Percentiles rank a stretch among this genome's conserved stretches.
Evolutionary conservation across 2,797 vertebrate genomes (phyloP).

Genomic region (Oophaga sylvatica): DNA sequence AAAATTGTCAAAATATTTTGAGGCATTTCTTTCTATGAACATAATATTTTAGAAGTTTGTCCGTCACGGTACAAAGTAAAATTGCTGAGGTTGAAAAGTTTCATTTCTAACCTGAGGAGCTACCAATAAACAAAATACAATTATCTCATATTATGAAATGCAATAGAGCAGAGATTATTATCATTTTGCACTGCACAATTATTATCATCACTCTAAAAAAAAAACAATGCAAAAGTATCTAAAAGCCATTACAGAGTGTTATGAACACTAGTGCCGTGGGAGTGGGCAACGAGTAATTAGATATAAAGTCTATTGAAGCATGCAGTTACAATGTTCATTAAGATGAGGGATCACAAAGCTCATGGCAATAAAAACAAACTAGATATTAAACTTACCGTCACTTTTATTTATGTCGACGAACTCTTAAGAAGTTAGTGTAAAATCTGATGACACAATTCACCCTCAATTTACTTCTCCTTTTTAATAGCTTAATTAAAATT

Average conservation of each 20-base stretch:
- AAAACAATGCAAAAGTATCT: constrained; percentile 62
- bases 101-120: constrained; percentile 28
- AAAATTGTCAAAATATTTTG: too few species aligned
- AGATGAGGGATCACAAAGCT: constrained; percentile 59
- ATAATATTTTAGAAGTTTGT: neutral
- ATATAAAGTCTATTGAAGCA: constrained; percentile 61
- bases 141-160: constrained; percentile 62
- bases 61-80: constrained; percentile 7
- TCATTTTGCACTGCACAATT: constrained; percentile 47
- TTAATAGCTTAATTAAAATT: constrained; percentile 60
- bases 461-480: constrained; percentile 44
- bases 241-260: constrained; percentile 57
- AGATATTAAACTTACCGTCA: constrained; percentile 59
- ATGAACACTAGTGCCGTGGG: constrained; percentile 62
- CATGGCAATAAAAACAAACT: constrained; percentile 61
- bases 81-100: constrained; percentile 41
- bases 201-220: constrained; percentile 58
- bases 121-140: constrained; percentile 50
- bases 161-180: constrained; percentile 60
- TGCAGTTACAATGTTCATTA: constrained; percentile 63
- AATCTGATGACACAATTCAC: constrained; percentile 45
- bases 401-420: constrained; percentile 61
- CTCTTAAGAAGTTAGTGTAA: constrained; percentile 58
- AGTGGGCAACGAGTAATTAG: constrained; percentile 59
- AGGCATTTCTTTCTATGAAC: too few species aligned